Conservation (phyloP, 2,113 vertebrate genomes). For the Micronycteris hirsuta region DNA sequence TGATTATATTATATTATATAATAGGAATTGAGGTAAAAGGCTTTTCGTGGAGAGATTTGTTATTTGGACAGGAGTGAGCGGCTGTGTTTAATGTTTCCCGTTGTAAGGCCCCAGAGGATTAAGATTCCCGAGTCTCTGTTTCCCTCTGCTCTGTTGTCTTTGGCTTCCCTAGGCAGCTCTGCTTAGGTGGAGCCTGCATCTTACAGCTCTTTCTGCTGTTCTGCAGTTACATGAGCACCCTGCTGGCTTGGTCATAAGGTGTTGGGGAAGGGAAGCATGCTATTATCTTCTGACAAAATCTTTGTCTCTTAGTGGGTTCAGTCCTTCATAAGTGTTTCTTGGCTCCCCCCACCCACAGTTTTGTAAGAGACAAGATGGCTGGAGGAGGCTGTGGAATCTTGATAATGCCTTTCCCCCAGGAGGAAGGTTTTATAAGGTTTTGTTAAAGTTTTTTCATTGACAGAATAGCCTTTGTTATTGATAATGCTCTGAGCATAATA, state of each 20-base stretch:
- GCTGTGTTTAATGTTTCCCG: neutral
- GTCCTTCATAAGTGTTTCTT: neutral
- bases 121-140: neutral
- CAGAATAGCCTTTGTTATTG: neutral
- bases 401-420: neutral
- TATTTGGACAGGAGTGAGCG: neutral
- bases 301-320: neutral
- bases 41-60: neutral
- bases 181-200: neutral
- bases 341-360: neutral
- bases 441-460: neutral
- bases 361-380: neutral
- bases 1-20: neutral
- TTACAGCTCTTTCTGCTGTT: neutral
- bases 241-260: neutral
- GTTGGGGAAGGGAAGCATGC: neutral
- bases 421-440: neutral
- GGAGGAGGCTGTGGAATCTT: neutral
- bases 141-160: neutral
- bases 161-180: neutral
- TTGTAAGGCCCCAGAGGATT: neutral
- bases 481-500: neutral
- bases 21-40: neutral
- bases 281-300: neutral
- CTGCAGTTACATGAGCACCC: neutral